Conservation (phyloP, 2,888 invertebrate genomes). For the Eilema griseolum region DNA sequence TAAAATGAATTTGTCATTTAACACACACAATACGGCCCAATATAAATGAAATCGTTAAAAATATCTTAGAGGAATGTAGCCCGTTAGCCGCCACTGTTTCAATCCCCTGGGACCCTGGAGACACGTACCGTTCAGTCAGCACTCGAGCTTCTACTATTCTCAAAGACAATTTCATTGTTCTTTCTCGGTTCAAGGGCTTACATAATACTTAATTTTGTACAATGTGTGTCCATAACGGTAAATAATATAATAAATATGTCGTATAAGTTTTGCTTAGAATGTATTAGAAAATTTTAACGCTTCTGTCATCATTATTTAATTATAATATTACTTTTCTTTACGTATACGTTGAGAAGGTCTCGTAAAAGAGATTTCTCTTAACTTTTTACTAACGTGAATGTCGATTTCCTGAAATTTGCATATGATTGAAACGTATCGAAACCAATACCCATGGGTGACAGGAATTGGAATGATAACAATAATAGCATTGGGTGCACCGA, state of each 20-base stretch:
- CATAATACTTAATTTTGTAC: constrained; percentile 68
- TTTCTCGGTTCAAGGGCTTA: constrained; percentile 65
- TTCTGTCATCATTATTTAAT: neutral
- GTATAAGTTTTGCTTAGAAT: neutral
- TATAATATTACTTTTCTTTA: no score
- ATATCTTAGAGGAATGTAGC: constrained; percentile 67
- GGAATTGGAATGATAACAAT: no score
- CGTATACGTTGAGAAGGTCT: no score
- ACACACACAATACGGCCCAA: constrained; percentile 42
- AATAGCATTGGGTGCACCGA: no score
- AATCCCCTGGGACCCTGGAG: constrained; percentile 69
- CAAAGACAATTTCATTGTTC: constrained; percentile 77
- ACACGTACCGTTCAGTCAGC: constrained; percentile 79
- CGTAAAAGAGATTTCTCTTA: no score
- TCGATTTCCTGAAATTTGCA: no score
- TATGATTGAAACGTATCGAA: no score
- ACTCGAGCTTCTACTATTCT: constrained; percentile 71
- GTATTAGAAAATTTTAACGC: neutral
- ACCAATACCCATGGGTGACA: no score
- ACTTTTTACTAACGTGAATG: no score
- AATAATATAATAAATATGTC: neutral
- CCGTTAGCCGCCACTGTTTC: constrained; percentile 68
- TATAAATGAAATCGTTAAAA: constrained; percentile 69
- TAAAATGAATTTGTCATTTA: constrained; percentile 26
- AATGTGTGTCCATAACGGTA: constrained; percentile 33